phyloP scores from a whole-genome alignment of 2,888 invertebrate species.

The Lasioglossum vierecki region DNA sequence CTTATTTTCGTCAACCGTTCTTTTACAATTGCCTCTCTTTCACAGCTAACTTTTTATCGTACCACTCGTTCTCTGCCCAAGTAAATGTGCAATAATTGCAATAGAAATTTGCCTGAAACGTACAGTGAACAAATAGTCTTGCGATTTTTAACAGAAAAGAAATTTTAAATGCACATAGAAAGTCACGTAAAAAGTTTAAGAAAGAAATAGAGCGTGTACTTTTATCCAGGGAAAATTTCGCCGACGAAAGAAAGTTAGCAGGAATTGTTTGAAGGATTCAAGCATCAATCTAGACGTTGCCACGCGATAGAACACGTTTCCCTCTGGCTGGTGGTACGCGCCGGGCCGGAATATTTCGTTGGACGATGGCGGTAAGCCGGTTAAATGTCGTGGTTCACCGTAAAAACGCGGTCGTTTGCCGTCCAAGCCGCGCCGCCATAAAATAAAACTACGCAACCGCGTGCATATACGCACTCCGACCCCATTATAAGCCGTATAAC shows the following conservation, averaged over 20 bases:
- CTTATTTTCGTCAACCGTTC: no score
- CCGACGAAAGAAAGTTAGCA: background rate
- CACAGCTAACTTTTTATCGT: no score
- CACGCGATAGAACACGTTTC: slow-evolving; percentile 32
- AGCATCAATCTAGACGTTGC: slow-evolving; percentile 1
- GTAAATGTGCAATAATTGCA: no score
- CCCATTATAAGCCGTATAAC: slow-evolving; percentile 74
- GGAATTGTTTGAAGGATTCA: background rate
- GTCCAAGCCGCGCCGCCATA: slow-evolving; percentile 71
- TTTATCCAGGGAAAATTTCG: background rate
- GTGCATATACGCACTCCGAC: slow-evolving; percentile 67
- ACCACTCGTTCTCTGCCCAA: no score
- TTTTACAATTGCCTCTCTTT: no score
- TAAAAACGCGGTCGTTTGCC: slow-evolving; percentile 80
- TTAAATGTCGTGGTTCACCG: slow-evolving; percentile 83
- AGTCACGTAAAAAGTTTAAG: background rate
- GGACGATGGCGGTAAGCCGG: slow-evolving; percentile 79
- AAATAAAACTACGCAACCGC: slow-evolving; percentile 78
- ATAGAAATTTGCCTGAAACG: no score
- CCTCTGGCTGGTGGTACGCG: slow-evolving; percentile 51
- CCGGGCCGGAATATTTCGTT: slow-evolving; percentile 73
- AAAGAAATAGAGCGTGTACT: background rate
- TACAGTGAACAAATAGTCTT: no score
- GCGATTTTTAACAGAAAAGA: background rate
- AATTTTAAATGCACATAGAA: background rate